Evolutionary conservation across 2,797 vertebrate species (phyloP).

Genomic region (Emys orbicularis): DNA sequence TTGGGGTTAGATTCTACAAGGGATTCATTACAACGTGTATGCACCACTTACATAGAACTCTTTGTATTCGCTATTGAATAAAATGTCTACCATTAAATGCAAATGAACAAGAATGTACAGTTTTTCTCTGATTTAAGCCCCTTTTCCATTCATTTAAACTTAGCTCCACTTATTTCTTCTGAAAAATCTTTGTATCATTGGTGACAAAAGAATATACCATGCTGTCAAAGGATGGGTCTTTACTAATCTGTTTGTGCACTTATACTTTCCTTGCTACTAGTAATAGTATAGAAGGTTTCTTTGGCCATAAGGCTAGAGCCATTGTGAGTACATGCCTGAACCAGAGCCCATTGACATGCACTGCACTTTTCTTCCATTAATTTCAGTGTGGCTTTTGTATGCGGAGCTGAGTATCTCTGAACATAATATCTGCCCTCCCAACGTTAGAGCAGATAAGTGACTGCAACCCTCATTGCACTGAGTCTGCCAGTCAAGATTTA

Average conservation of each 20-base stretch:
- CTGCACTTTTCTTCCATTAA: not conserved
- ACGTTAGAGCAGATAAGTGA: conserved; percentile 54
- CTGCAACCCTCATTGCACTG: conserved; percentile 27
- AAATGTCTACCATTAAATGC: not conserved
- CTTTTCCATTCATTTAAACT: not conserved
- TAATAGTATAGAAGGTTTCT: not conserved
- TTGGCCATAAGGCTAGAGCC: not conserved
- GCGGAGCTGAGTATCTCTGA: conserved; percentile 26
- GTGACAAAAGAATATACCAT: not conserved
- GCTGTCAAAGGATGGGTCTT: not conserved
- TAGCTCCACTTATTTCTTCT: not conserved
- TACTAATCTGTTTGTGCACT: conserved; percentile 2
- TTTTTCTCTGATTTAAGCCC: not conserved
- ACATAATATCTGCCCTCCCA: conserved; percentile 42
- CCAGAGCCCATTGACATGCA: not conserved
- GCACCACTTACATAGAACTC: not conserved
- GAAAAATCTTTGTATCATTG: not conserved
- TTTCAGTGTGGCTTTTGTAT: not conserved
- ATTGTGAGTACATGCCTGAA: not conserved
- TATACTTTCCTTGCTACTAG: not conserved
- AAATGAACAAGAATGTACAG: not conserved
- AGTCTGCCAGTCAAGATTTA: conserved; percentile 28
- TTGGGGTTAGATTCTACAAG: not conserved
- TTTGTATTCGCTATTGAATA: not conserved
- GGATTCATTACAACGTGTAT: not conserved